A percentile compares a stretch with the other conserved stretches of the same genome.
Evolutionary conservation across 2,888 invertebrate genomes (phyloP).

Genomic region (Megamerina dolium): DNA sequence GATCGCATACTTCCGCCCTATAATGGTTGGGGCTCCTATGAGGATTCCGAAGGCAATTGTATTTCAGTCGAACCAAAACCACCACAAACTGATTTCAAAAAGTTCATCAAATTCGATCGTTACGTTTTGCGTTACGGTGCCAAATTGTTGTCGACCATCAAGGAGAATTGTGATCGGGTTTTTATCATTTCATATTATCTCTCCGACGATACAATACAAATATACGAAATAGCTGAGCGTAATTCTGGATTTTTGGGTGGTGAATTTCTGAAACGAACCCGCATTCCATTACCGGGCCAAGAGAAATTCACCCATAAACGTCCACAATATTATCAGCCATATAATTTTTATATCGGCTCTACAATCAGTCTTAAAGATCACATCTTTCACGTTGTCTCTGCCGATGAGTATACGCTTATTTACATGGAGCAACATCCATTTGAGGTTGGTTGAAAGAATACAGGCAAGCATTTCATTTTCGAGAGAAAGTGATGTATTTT

Average conservation of each 20-base stretch:
- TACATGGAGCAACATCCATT: conserved; percentile 77
- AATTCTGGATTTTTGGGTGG: conserved; percentile 65
- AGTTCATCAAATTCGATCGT: conserved; percentile 75
- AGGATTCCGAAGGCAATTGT: conserved; percentile 85
- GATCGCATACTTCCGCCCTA: conserved; percentile 65
- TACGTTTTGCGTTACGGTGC: conserved; percentile 72
- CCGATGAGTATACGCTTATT: conserved; percentile 79
- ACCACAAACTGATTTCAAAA: conserved; percentile 70
- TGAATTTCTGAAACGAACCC: conserved; percentile 62
- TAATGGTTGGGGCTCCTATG: conserved; percentile 85
- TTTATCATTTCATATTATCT: conserved; percentile 79
- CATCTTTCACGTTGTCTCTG: conserved; percentile 68
- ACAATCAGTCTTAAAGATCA: conserved; percentile 71
- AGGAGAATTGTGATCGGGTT: conserved; percentile 59
- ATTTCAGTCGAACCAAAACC: conserved; percentile 72
- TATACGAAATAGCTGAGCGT: conserved; percentile 70
- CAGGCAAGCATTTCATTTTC: too few species aligned
- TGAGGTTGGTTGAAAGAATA: conserved; percentile 57
- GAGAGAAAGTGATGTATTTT: too few species aligned
- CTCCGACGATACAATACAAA: conserved; percentile 75
- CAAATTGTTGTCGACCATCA: conserved; percentile 65
- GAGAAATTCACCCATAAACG: conserved; percentile 64
- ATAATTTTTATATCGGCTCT: conserved; percentile 81
- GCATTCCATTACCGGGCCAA: conserved; percentile 67
- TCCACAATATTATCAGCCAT: conserved; percentile 68